Percentiles rank a stretch among this genome's conserved stretches.
These are phyloP conservation scores for Conchocele bisecta DNA, from an alignment of 2,888 invertebrate genomes.

Conservation along the genomic window DNA sequence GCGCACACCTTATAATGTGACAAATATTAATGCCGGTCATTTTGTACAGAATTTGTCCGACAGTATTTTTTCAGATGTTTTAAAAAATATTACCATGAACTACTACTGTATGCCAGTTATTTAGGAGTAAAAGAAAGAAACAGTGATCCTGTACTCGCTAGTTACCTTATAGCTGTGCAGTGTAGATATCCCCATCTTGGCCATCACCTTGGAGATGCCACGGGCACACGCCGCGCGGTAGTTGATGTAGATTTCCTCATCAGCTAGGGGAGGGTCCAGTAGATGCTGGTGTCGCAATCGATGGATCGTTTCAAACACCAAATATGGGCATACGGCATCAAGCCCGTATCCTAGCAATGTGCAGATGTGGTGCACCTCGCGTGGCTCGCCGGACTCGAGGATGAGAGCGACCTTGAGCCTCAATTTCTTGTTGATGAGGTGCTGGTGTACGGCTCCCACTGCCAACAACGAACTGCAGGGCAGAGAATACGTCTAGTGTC, in stretches of 20 bases:
- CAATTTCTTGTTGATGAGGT: slow-evolving; percentile 95
- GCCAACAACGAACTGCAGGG: slow-evolving; percentile 90
- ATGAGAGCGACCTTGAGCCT: slow-evolving; percentile 98
- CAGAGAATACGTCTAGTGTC: too few relatives aligned
- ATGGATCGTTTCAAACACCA: slow-evolving; percentile 96
- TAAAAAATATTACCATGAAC: too few relatives aligned
- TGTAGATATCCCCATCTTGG: slow-evolving; percentile 99
- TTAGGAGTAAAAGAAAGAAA: too few relatives aligned
- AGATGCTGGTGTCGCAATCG: slow-evolving; percentile 93
- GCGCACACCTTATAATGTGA: too few relatives aligned
- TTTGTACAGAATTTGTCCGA: too few relatives aligned
- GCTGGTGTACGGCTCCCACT: slow-evolving; percentile 96
- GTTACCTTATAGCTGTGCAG: slow-evolving; percentile 95
- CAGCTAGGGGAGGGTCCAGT: slow-evolving; percentile 89
- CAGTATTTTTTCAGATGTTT: too few relatives aligned
- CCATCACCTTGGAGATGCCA: slow-evolving; percentile 96
- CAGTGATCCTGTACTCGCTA: too few relatives aligned
- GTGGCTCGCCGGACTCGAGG: slow-evolving; percentile 94
- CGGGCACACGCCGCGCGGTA: slow-evolving; percentile 96
- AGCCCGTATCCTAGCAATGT: slow-evolving; percentile 98
- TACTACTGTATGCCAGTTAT: too few relatives aligned
- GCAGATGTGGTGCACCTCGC: slow-evolving; percentile 96
- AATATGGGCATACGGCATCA: slow-evolving; percentile 98
- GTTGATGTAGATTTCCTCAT: slow-evolving; percentile 89
- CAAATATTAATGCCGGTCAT: too few relatives aligned